phyloP scores from a whole-genome alignment of 2,113 vertebrate genomes.

The Struthio camelus region DNA sequence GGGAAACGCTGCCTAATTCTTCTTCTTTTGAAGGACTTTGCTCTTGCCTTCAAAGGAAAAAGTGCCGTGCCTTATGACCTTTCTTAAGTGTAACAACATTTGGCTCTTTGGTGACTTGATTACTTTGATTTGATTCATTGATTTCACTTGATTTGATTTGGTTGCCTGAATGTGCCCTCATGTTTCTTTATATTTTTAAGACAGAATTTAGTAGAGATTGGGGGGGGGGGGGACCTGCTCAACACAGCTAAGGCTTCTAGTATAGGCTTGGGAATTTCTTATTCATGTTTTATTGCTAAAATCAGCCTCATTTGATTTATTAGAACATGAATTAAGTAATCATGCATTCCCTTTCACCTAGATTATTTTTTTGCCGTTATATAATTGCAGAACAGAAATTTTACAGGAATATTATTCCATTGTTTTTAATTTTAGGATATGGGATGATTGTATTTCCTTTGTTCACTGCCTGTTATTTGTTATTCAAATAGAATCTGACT shows the following conservation, averaged over 20 bases:
- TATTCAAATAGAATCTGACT: background rate
- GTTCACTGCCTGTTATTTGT: background rate
- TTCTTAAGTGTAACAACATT: background rate
- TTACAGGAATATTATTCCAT: constrained; percentile 3
- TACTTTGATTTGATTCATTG: background rate
- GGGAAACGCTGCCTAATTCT: background rate
- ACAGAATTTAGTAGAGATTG: background rate
- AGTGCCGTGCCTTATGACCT: fast-evolving
- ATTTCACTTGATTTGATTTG: background rate
- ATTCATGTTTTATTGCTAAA: background rate
- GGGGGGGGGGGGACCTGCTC: background rate
- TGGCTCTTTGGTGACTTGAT: background rate
- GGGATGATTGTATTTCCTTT: background rate
- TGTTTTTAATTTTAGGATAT: constrained; percentile 11
- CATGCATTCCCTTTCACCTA: background rate
- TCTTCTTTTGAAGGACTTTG: background rate
- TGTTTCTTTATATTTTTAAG: background rate
- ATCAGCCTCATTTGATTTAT: background rate
- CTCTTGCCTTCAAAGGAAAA: background rate
- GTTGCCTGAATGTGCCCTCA: background rate
- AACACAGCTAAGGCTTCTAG: background rate
- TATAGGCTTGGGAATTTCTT: background rate
- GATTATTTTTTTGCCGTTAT: background rate
- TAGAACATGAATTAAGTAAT: constrained; percentile 1
- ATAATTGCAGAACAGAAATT: background rate